phyloP scores from a whole-genome alignment of 2,113 vertebrate species.

The Petaurus breviceps region DNA sequence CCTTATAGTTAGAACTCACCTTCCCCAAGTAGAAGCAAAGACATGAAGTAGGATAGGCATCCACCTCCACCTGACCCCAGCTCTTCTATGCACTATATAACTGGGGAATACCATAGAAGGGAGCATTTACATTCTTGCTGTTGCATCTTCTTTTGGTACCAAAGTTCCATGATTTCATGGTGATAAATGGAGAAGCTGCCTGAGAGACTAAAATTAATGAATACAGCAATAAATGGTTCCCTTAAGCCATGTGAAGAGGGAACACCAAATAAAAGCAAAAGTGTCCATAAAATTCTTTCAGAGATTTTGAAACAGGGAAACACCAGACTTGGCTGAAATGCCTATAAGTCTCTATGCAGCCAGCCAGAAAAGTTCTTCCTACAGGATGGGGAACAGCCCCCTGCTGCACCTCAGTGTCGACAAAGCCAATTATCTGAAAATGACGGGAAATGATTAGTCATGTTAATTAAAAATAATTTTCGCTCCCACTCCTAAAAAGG shows the following conservation, averaged over 20 bases:
- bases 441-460: constrained; percentile 83
- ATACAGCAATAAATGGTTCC: neutral
- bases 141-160: neutral
- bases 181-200: neutral
- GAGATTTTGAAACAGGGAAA: neutral
- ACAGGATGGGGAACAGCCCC: neutral
- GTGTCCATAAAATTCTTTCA: neutral
- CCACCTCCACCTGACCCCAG: neutral
- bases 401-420: constrained; percentile 11
- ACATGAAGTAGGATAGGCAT: neutral
- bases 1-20: neutral
- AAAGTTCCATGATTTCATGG: neutral
- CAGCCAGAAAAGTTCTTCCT: neutral
- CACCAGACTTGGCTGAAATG: neutral
- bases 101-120: neutral
- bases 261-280: neutral
- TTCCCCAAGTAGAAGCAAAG: neutral
- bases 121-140: neutral
- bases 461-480: constrained; percentile 86
- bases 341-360: neutral
- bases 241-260: neutral
- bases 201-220: neutral
- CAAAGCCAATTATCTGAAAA: constrained; percentile 81
- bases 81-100: neutral
- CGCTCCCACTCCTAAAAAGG: constrained; percentile 80